Base-by-base conservation (phyloP, 2,888 invertebrate genomes). In the Allophyes oxyacanthae region DNA sequence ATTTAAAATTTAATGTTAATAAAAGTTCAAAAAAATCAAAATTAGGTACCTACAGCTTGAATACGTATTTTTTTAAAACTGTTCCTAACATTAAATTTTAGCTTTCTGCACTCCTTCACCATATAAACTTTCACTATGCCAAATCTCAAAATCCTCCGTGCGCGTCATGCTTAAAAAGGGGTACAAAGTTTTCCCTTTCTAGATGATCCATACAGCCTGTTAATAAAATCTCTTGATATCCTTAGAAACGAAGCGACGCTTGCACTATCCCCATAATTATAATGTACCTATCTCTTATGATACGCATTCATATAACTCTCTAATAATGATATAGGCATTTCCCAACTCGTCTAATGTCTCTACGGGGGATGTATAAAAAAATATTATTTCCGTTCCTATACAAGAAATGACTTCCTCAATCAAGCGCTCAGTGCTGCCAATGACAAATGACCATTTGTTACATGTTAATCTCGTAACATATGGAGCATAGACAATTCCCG, bases 341-440 rank as follows among this genome's bases (percentile, higher is more conserved):
- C 61, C 59, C 72, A 71, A 75, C 75, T 79, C 82, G 77, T 84
- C 84, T 91, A 90, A 91, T 90, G 86, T 81, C 85, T 84, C 85
- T 61, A 70, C 63, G 64, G 72, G 75, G 85, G 87, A 88, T 90
- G 86, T 86, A 83, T 85, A 79, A 86, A 91, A 88, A 93, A 91
- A 88, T 85, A 86, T 85, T 88, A 90, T 93, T 91, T 94, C 94
- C 94, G 92, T 85, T 90, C 84, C 83, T 83, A 87, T 80, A 85
- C 84, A 83, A 89, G 90, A 92, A 92, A 93, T 91, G 81, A 91
- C 94, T 94, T 94, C 94, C 94, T 92, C 92, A 94, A 94, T 94
- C 94, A 94, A 89, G 81, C 79, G 64, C 73, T 72, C 81, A 81
- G 77, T 78, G 81, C 77, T 70, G 67, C 80, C 83, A 85, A 89